Evolutionary conservation across 2,888 invertebrate species (phyloP).

Genomic region (Catonia carolina): DNA sequence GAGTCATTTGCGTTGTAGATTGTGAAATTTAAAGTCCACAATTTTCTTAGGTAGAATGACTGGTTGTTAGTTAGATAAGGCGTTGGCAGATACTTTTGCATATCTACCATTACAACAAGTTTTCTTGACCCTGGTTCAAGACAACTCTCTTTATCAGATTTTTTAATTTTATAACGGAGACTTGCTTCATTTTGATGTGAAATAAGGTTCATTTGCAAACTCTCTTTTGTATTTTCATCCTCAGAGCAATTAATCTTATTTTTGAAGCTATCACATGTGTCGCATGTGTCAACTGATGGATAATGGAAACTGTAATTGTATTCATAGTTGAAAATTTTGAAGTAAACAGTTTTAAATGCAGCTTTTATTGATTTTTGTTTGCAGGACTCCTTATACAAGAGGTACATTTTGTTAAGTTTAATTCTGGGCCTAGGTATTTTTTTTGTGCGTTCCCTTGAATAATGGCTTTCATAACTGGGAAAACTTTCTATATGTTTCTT

Average conservation of each 20-base stretch:
- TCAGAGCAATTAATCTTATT: not conserved
- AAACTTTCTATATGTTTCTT: too few species aligned
- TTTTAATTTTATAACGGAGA: slow-evolving; percentile 12
- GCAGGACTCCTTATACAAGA: not conserved
- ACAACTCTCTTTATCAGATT: not conserved
- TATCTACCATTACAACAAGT: slow-evolving; percentile 19
- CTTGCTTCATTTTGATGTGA: slow-evolving; percentile 8
- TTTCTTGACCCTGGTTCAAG: not conserved
- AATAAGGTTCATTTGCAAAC: not conserved
- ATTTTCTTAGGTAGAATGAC: slow-evolving; percentile 21
- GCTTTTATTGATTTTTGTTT: slow-evolving; percentile 17
- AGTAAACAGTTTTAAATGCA: slow-evolving; percentile 17
- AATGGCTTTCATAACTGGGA: too few species aligned
- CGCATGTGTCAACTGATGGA: slow-evolving; percentile 22
- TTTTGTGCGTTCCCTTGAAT: too few species aligned
- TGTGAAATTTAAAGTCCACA: slow-evolving; percentile 18
- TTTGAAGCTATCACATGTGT: slow-evolving; percentile 6
- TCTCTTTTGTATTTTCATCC: not conserved
- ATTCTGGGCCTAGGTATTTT: too few species aligned
- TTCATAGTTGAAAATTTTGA: not conserved
- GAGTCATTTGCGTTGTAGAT: slow-evolving; percentile 14
- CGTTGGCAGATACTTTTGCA: slow-evolving; percentile 19
- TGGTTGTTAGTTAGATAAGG: slow-evolving; percentile 15
- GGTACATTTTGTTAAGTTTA: too few species aligned
- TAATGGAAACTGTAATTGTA: not conserved